Evolutionary conservation across 2,888 invertebrate genomes (phyloP).

Genomic region (Orthosia gothica): DNA sequence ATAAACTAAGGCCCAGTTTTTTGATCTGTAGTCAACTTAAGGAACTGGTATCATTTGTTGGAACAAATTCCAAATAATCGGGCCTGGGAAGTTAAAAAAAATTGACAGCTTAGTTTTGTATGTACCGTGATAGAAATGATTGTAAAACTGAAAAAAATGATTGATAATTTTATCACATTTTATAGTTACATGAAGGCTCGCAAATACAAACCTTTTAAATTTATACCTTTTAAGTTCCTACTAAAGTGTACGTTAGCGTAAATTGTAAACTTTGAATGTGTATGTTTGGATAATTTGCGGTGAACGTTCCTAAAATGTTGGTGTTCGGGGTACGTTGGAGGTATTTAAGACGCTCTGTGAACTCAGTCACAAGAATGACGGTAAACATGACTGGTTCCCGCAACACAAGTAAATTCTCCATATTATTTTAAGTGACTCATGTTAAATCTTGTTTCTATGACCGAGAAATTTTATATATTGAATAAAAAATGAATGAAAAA

Average conservation of each 20-base stretch:
- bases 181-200: neutral
- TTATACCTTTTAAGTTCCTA: conserved; percentile 6
- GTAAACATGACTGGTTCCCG: conserved; percentile 10
- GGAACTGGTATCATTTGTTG: too few species aligned
- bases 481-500: too few species aligned
- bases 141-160: too few species aligned
- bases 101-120: too few species aligned
- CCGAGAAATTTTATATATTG: neutral
- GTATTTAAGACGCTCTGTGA: conserved; percentile 38
- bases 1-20: too few species aligned
- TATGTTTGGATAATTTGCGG: conserved; percentile 33
- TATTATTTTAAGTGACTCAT: conserved; percentile 14
- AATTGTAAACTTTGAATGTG: conserved; percentile 15
- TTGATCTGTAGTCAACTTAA: too few species aligned
- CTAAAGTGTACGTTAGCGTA: neutral
- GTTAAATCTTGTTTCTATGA: neutral
- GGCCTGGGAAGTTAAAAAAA: too few species aligned
- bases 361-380: conserved; percentile 24
- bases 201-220: conserved; percentile 4
- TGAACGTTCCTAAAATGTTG: conserved; percentile 45
- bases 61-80: too few species aligned
- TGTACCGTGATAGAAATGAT: too few species aligned
- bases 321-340: conserved; percentile 18
- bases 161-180: too few species aligned
- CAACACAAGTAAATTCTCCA: conserved; percentile 9